Base-by-base conservation (phyloP, 1,140 invertebrate genomes). In the Polypedilum pembai region DNA sequence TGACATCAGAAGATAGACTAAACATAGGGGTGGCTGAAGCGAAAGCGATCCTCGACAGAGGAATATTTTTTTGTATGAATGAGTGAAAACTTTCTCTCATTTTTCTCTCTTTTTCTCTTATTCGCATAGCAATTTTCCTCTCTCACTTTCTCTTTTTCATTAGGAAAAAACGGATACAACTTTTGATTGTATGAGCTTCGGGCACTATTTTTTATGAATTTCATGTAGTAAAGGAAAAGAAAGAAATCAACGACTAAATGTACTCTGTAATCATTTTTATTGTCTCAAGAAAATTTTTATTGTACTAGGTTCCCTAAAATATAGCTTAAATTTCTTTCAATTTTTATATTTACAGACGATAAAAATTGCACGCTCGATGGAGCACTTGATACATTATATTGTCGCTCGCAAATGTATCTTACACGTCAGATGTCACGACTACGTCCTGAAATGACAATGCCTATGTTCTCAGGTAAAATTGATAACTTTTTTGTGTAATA, bases 361-460 rank as follows among this genome's bases (percentile, higher is more conserved):
- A 88, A 88, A 77, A 84, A 87, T 74, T 86, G 88, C 73, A 89
- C 90, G 8, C 83, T 96, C 76, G 94, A 97, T 80, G 90, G 91
- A 21, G 82, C 96, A 40, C 84, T 98, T 24, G 91, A 91, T 33
- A 91, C 90, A 1, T 92, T 92, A 0, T 97, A 96, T 83, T 96
- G 93, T 79, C 88, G 94, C 41, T 95, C 94, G 45, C 96, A 98
- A 84, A 88, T 94, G 78, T 94, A 93, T 82, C 86, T 99, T 3
- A 96, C 95, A 0, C 87, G 92, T 75, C 94, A 98, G 80, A 84
- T 99, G 75, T 93, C 97, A 0, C 91, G 94, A 75, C 84, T 98
- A 10, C 96, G 99, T 82, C 95, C 96, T 0, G 96, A 99, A 79
- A 86, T 99, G 0, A 98, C 97, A 8, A 98, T 99, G 95, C 95